Conservation (phyloP, 2,888 invertebrate genomes). For the Metallyticus violacea region DNA sequence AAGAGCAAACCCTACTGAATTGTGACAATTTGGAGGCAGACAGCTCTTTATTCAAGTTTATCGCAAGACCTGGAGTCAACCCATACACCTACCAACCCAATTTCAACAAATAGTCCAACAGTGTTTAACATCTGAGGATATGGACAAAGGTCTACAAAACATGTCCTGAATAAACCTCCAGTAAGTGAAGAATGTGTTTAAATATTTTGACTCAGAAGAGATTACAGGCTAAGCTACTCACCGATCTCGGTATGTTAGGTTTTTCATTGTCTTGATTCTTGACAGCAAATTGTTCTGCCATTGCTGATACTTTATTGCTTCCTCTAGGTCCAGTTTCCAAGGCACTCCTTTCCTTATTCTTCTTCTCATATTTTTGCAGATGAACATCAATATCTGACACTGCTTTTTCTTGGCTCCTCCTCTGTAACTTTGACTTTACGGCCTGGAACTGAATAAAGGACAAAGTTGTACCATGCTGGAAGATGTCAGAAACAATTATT, state of each 20-base stretch:
- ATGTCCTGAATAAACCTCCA: too few relatives aligned
- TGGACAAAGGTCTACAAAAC: too few relatives aligned
- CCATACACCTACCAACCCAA: too few relatives aligned
- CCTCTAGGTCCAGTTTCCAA: constrained; percentile 62
- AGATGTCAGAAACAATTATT: neutral
- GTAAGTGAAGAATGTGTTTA: too few relatives aligned
- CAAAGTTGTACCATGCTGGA: neutral
- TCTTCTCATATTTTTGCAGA: constrained; percentile 66
- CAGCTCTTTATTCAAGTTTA: too few relatives aligned
- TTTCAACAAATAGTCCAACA: too few relatives aligned
- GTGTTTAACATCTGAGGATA: too few relatives aligned
- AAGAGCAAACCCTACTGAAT: too few relatives aligned
- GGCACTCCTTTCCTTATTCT: constrained; percentile 73
- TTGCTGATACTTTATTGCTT: constrained; percentile 76
- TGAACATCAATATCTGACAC: constrained; percentile 66
- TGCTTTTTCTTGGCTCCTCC: constrained; percentile 55
- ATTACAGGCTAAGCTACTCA: constrained; percentile 46
- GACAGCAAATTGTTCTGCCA: constrained; percentile 74
- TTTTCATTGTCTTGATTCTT: constrained; percentile 55
- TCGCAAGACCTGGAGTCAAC: too few relatives aligned
- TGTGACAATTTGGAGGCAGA: too few relatives aligned
- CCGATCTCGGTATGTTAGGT: constrained; percentile 50
- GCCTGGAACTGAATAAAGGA: constrained; percentile 56
- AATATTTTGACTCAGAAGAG: too few relatives aligned
- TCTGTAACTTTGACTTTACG: constrained; percentile 58